Percentiles rank a stretch among this genome's conserved stretches.
phyloP scores from a whole-genome alignment of 2,888 invertebrate genomes.

The Protonemura montana region DNA sequence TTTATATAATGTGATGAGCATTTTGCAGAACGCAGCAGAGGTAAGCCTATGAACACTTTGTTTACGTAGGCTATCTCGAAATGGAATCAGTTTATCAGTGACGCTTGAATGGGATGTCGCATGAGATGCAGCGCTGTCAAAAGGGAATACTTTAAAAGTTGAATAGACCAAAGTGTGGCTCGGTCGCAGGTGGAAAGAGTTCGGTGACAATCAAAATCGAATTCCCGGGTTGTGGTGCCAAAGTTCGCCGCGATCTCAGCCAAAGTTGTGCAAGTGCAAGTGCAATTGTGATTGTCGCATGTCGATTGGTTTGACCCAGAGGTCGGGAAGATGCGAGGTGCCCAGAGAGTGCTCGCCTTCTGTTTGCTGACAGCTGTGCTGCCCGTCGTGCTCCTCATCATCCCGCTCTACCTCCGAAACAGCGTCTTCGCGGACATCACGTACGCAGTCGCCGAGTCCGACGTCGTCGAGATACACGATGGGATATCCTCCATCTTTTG shows the following conservation, averaged over 20 bases:
- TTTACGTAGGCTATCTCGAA: not conserved
- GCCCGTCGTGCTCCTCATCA: conserved; percentile 76
- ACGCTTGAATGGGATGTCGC: not conserved
- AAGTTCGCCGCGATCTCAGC: too few relatives aligned
- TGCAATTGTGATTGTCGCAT: not conserved
- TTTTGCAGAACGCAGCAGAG: too few relatives aligned
- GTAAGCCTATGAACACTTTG: not conserved
- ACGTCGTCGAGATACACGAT: conserved; percentile 82
- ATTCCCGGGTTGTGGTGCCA: not conserved
- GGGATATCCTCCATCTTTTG: conserved; percentile 86
- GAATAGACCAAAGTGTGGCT: not conserved
- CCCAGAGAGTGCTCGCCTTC: conserved; percentile 78
- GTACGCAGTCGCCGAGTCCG: conserved; percentile 83
- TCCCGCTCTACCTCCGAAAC: conserved; percentile 80
- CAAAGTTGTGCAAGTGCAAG: too few relatives aligned
- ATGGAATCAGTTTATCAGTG: not conserved
- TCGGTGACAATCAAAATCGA: not conserved
- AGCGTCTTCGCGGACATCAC: conserved; percentile 78
- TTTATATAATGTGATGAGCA: too few relatives aligned
- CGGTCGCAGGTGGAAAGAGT: not conserved
- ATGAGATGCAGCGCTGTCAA: not conserved
- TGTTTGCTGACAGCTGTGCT: conserved; percentile 78
- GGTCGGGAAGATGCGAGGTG: conserved; percentile 76
- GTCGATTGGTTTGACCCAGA: too few relatives aligned
- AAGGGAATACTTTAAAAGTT: not conserved